Evolutionary conservation across 2,113 vertebrate genomes (phyloP), one percentile per base, ranked within the genome.

Genomic region (Hemichromis elongatus): DNA sequence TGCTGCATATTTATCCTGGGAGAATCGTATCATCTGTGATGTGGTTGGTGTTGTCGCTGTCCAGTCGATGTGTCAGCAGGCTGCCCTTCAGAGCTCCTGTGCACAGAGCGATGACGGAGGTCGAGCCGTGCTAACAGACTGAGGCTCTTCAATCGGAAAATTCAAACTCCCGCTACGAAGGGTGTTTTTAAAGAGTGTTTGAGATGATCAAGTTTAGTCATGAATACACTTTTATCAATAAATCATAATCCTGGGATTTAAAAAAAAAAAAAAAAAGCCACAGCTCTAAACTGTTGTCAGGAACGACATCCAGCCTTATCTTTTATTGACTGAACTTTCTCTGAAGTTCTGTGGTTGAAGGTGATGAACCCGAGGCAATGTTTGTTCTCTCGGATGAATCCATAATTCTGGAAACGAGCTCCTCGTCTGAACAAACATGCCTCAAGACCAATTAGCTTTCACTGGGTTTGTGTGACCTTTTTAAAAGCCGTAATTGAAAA

Each of bases 401-500:
- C 33, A 50, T 28, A 4, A 42, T 42, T 7, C 28, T 12, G 57
- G 68, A 53, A 81, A 85, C 28, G 26, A 83, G 77, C 35, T 54
- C 19, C 40, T 26, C 1, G 3, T 70, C 28, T 61, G 45, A 59
- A 40, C 52, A 54, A 77, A 86, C 50, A 53, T 53, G 68, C n/a
- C 8, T 7, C 42, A 21, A 81, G 63, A 82, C 12, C 56, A 61
- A 77, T 88, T 54, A 84, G 7, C 18, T 79, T 86, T 88, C 59
- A 80, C 6, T 66, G 80, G 66, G 18, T 30, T n/a, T 59, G 37
- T 77, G 84, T 88, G 84, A 86, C 84, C 52, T 90, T 90, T 83
- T 85, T 81, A 85, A 86, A 86, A 59, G 9, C 47, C 24, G 7
- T 66, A 86, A 84, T 75, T 80, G 52, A 82, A 89, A 68, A 53